Percentiles rank a stretch among this genome's conserved stretches.
Conservation (phyloP, 2,113 vertebrate genomes). For the Tragelaphus scriptus region DNA sequence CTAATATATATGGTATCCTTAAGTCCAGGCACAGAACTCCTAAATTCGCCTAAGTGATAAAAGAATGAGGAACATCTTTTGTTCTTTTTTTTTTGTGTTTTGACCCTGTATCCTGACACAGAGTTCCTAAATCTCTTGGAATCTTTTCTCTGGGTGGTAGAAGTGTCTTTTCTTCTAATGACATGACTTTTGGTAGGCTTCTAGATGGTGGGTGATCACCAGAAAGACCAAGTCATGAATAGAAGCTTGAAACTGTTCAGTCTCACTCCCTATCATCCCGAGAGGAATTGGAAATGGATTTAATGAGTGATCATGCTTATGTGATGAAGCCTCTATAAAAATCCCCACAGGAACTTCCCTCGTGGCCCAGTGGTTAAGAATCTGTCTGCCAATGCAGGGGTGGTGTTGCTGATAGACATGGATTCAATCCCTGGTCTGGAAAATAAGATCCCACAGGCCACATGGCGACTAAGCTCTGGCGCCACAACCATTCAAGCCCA, state of each 20-base stretch:
- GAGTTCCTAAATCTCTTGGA: background rate
- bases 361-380: background rate
- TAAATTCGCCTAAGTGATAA: background rate
- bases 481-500: background rate
- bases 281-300: background rate
- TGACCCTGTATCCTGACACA: background rate
- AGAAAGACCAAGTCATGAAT: background rate
- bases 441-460: background rate
- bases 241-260: background rate
- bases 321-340: background rate
- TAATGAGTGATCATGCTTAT: background rate
- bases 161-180: background rate
- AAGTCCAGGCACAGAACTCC: background rate
- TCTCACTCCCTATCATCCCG: background rate
- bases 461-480: background rate
- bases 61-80: background rate
- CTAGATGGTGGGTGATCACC: background rate
- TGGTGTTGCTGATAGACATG: background rate
- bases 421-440: background rate
- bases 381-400: background rate
- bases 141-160: background rate
- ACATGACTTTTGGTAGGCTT: background rate
- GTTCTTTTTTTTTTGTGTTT: background rate
- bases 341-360: background rate
- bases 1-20: background rate